phyloP scores from a whole-genome alignment of 2,888 invertebrate species.

The Omphaloscelis lunosa region DNA sequence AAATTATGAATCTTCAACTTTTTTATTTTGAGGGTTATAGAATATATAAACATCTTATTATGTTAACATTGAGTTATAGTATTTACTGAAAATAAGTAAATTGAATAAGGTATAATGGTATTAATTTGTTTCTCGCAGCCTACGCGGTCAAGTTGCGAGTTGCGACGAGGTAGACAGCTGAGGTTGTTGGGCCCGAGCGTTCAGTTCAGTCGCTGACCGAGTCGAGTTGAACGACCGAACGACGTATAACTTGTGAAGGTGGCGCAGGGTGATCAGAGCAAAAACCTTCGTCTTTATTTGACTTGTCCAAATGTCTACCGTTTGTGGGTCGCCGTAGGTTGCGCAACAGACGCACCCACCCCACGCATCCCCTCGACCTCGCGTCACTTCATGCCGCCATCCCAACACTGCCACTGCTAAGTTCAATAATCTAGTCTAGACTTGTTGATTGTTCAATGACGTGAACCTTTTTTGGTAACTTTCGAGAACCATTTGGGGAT shows the following conservation, averaged over 20 bases:
- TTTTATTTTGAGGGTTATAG: not conserved
- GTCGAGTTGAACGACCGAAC: constrained; percentile 79
- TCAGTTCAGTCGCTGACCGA: constrained; percentile 63
- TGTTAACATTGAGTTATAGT: too few relatives aligned
- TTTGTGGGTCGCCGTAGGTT: constrained; percentile 80
- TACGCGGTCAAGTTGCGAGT: constrained; percentile 20
- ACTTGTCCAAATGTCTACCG: constrained; percentile 77
- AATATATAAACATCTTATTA: not conserved
- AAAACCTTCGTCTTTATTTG: constrained; percentile 81
- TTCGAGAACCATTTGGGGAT: constrained; percentile 32
- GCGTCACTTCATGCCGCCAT: constrained; percentile 69
- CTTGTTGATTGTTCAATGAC: constrained; percentile 78
- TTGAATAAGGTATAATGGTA: not conserved
- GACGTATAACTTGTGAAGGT: constrained; percentile 75
- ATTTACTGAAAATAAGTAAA: not conserved
- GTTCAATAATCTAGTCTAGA: constrained; percentile 82
- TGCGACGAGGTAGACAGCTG: constrained; percentile 57
- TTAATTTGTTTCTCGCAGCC: constrained; percentile 2
- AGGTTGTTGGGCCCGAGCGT: constrained; percentile 69
- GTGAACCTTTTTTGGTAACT: constrained; percentile 50
- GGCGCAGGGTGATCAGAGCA: constrained; percentile 82
- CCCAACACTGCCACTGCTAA: constrained; percentile 62
- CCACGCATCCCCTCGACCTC: constrained; percentile 69
- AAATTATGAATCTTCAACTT: not conserved
- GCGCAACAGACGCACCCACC: constrained; percentile 74